Percentiles rank a stretch among this genome's conserved stretches.
phyloP scores from a whole-genome alignment of 2,888 invertebrate species.

The Xylota sylvarum region DNA sequence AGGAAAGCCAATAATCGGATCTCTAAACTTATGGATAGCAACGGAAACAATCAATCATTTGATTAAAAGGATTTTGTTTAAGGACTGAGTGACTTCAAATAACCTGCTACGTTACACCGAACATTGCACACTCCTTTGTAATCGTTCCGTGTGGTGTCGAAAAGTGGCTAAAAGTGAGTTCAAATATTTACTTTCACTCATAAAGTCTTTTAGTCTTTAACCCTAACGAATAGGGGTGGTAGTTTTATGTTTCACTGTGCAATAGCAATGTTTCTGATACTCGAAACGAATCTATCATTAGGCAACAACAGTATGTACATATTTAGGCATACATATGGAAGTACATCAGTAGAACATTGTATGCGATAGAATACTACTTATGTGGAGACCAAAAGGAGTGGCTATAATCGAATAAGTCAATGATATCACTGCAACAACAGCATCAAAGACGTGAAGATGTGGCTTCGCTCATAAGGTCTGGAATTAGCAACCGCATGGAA shows the following conservation, averaged over 20 bases:
- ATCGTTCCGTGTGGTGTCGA: not conserved
- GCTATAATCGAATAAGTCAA: too few relatives aligned
- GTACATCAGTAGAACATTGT: too few relatives aligned
- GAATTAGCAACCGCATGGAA: too few relatives aligned
- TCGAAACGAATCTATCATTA: slow-evolving; percentile 2
- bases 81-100: slow-evolving; percentile 38
- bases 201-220: slow-evolving; percentile 13
- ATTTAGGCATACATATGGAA: not conserved
- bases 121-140: slow-evolving; percentile 24
- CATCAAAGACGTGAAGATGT: too few relatives aligned
- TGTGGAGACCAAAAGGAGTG: too few relatives aligned
- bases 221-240: not conserved
- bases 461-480: too few relatives aligned
- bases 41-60: slow-evolving; percentile 41
- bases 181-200: slow-evolving; percentile 50
- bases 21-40: not conserved
- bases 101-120: slow-evolving; percentile 26
- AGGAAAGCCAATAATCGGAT: not conserved
- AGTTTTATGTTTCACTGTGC: not conserved
- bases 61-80: slow-evolving; percentile 43
- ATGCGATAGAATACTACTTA: too few relatives aligned
- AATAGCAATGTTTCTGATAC: not conserved
- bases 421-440: too few relatives aligned
- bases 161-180: slow-evolving; percentile 33
- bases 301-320: not conserved